Base-by-base conservation (phyloP, 2,888 invertebrate genomes). In the Alcis repandata region DNA sequence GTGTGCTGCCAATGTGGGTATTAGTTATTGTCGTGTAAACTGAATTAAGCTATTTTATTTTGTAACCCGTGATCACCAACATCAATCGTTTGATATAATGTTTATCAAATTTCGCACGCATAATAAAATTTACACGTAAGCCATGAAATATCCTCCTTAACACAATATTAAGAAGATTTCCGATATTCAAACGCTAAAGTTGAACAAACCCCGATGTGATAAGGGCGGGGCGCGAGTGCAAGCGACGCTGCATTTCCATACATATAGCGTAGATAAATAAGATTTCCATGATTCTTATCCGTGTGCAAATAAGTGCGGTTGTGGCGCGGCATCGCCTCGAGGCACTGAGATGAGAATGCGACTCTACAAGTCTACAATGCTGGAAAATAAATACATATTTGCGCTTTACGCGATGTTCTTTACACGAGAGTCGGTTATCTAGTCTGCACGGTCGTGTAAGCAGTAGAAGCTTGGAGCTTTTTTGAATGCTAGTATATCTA, bases 181-280 rank as follows among this genome's bases (percentile, higher is more conserved):
- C 27, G 22, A 54, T 54, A 54, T 15, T 15, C 27, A 32, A 40
- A 27, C 4, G 41, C n/a, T 22, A 15, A 38, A 20, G 19, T 53
- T 15, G 27, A 54, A 41, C 54, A 54, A 54, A 41, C 54, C 52
- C 27, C 22, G 27, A 51, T 33, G 32, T 33, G 45, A 17, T 45
- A 33, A 38, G 52, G 52, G 43, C 22, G 20, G 19, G 43, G 52
- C n/a, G 10, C 22, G 22, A 52, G 36, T 41, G 59, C 59, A 51
- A 52, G 59, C 59, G 36, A 52, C 7, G 17, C 17, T n/a, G 40
- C 49, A 43, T 59, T 60, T 45, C 36, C 59, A 52, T 60, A 22
- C 36, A 36, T 52, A 60, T 17, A 60, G 45, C 45, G 15, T 32
- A 52, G 22, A 43, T 36, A 20, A 52, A 15, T 27, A n/a, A 2